Percentiles rank a stretch among this genome's conserved stretches.
These are phyloP conservation scores for Diabrotica undecimpunctata DNA, from an alignment of 1,140 invertebrate species.

Conservation along the genomic window DNA sequence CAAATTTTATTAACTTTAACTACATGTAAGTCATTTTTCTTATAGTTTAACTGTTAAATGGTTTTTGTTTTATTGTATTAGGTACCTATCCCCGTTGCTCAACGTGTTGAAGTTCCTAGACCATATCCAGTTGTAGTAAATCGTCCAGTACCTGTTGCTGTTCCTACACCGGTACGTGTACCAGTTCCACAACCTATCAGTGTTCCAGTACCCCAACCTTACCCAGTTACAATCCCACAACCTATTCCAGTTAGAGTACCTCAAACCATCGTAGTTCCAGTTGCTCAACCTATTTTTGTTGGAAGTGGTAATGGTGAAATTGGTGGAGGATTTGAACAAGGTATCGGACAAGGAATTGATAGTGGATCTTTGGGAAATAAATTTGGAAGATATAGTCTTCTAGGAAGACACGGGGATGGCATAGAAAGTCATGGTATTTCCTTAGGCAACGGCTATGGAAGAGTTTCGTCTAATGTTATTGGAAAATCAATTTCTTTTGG, in stretches of 20 bases:
- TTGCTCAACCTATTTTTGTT: conserved; percentile 45
- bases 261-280: conserved; percentile 20
- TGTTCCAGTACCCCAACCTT: conserved; percentile 23
- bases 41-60: too few relatives aligned
- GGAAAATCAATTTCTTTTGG: conserved; percentile 42
- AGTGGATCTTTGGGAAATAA: conserved; percentile 19
- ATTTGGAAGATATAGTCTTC: conserved; percentile 23
- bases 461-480: conserved; percentile 19
- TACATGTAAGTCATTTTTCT: too few relatives aligned
- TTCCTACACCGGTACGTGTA: conserved; percentile 15
- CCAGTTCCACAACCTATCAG: conserved; percentile 14
- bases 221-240: conserved; percentile 19
- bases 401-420: conserved; percentile 20
- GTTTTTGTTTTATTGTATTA: background rate
- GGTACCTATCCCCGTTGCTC: conserved; percentile 35
- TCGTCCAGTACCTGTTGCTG: conserved; percentile 33
- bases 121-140: conserved; percentile 52
- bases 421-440: conserved; percentile 24
- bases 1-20: too few relatives aligned
- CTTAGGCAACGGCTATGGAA: conserved; percentile 21
- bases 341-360: conserved; percentile 24
- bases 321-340: conserved; percentile 9
- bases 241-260: conserved; percentile 20
- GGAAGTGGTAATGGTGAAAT: conserved; percentile 29
- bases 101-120: conserved; percentile 21